phyloP scores from a whole-genome alignment of 2,888 invertebrate genomes.

The Parnassius orleans region DNA sequence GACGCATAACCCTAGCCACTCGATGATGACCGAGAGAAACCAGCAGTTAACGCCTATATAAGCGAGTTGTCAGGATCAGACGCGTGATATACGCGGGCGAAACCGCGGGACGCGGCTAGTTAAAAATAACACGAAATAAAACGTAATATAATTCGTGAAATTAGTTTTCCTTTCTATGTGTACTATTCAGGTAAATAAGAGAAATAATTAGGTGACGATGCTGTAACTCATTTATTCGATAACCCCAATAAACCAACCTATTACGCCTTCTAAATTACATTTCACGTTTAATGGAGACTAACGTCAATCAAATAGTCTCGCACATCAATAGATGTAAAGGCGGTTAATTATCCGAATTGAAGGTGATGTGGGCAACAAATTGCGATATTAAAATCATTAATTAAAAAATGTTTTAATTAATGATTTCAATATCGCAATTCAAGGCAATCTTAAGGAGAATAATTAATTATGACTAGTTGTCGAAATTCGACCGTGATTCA shows the following conservation, averaged over 20 bases:
- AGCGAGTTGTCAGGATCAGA: too few species aligned
- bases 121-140: too few species aligned
- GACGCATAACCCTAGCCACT: too few species aligned
- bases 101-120: too few species aligned
- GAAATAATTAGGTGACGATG: neutral
- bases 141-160: too few species aligned
- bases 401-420: neutral
- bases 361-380: neutral
- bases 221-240: neutral
- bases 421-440: too few species aligned
- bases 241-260: conserved; percentile 21
- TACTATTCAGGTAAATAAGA: neutral
- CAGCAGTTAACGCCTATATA: too few species aligned
- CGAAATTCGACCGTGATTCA: too few species aligned
- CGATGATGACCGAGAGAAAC: too few species aligned
- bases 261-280: conserved; percentile 17
- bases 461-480: too few species aligned
- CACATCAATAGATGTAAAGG: conserved; percentile 1
- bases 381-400: neutral
- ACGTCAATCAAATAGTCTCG: conserved; percentile 5
- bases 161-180: neutral
- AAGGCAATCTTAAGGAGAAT: too few species aligned
- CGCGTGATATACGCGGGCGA: too few species aligned
- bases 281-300: conserved; percentile 13
- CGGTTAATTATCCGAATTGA: neutral